Conservation (phyloP, 2,888 invertebrate genomes). For the Phortica okadai region DNA sequence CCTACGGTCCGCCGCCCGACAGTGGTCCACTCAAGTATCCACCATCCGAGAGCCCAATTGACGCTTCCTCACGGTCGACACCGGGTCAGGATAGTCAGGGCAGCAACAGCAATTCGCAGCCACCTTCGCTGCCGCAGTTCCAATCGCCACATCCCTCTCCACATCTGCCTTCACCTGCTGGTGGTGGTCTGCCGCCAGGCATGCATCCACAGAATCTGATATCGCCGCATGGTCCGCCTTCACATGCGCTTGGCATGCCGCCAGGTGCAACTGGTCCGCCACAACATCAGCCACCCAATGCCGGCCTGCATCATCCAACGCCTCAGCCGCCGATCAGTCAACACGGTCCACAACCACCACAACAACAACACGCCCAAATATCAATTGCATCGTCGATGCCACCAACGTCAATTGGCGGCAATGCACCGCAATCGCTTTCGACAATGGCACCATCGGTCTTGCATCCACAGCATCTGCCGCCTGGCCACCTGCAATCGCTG, state of each 20-base stretch:
- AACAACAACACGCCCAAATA: constrained; percentile 63
- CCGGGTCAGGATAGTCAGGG: constrained; percentile 77
- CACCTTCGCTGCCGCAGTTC: constrained; percentile 70
- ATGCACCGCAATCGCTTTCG: constrained; percentile 68
- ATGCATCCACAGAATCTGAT: constrained; percentile 76
- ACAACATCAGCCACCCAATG: constrained; percentile 35
- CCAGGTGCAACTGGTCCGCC: constrained; percentile 42
- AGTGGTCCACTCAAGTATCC: constrained; percentile 63
- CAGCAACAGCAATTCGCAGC: constrained; percentile 76
- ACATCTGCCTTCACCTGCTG: constrained; percentile 74
- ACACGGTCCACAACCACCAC: constrained; percentile 46
- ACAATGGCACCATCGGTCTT: constrained; percentile 69
- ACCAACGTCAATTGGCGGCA: constrained; percentile 61
- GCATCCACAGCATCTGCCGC: constrained; percentile 63
- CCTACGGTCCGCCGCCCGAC: constrained; percentile 66
- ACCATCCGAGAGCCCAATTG: constrained; percentile 75
- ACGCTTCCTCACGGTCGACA: constrained; percentile 76
- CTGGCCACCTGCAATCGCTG: constrained; percentile 68
- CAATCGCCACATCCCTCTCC: constrained; percentile 76
- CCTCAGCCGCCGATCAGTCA: constrained; percentile 57
- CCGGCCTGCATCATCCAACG: constrained; percentile 60
- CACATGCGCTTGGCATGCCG: constrained; percentile 58
- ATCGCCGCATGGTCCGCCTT: constrained; percentile 69
- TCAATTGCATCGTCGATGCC: constrained; percentile 78
- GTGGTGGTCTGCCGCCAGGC: constrained; percentile 71